Base-by-base conservation (phyloP, 2,888 invertebrate genomes). In the Onthophagus sagittarius region DNA sequence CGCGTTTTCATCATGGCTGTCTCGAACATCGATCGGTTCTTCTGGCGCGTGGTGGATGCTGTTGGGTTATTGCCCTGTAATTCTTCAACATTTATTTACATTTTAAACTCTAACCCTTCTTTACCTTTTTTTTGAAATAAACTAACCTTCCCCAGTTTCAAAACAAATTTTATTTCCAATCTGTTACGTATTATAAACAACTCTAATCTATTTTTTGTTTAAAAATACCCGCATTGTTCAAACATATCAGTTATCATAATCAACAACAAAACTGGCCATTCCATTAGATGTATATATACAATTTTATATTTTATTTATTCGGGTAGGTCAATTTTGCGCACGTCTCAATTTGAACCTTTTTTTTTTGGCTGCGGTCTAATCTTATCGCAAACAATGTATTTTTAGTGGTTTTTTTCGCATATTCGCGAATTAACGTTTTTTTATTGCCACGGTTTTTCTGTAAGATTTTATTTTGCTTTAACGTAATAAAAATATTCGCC, bases 21-120 rank as follows among this genome's bases (percentile, higher is more conserved):
- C 74, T 74, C 75, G 76, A 75, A 77, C 79, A 80, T 80, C 79
- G 79, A 80, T 80, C 79, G 80, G 72, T 76, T 78, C 75, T 74
- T 71, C 73, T 75, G 75, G 77, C 77, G 77, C 78, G 78, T 78
- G 78, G 77, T 77, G 76, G 77, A 76, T 77, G 78, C 71, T 53
- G 39, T 53, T 53, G 76, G 81, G 81, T 82, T 77, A 81, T 78
- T 80, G 81, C 77, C 80, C 81, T 79, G 79, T 77, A 74, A 76
- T 75, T 79, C 78, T 80, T 79, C 76, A 74, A 23, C 23, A 23
- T 23, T 53, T 53, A 53, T 53, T 53, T 53, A 53, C 39, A 53
- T 11, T 9, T 11, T 53, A 9, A 53, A 53, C 39, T 23, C 23
- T 3, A 53, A 9, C 39, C 39, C 39, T 11, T 53, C 11, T 1